Evolutionary conservation across 2,888 invertebrate species (phyloP), one percentile per base, ranked within the genome.

Genomic region (Drosophila parthenogenetica): DNA sequence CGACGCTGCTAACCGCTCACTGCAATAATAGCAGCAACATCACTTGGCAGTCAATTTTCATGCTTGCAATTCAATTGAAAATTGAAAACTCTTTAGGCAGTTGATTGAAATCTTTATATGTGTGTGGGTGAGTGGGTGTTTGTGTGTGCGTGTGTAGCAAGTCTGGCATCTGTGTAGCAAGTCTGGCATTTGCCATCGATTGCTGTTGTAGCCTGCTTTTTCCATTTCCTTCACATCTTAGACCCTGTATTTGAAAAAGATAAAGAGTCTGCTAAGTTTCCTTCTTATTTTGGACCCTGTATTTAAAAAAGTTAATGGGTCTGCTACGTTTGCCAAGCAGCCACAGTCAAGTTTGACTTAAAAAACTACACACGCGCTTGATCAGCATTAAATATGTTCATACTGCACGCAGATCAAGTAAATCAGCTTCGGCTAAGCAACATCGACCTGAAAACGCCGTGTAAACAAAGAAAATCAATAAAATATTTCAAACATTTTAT

Each of bases 101-200:
- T 72, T 85, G 82, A 82, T 82, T 82, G 82, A 87, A 87, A 87
- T 82, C 69, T 19, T 17, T 40, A 10, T 22, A 5, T 35, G 17
- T 37, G 17, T 53, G 11, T 50, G 19, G 61, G 13, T 43, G 16
- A n/a, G 16, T 59, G 32, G 37, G 13, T 22, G n/a, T 19, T 11
- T 51, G 19, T 58, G 35, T 61, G n/a, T 35, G n/a, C 16, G 17
- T 25, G 13, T 29, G 8, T 8, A 10, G 10, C 16, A 11, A 8
- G 16, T 29, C n/a, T n/a, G n/a, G 14, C 32, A 19, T 14, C n/a
- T 19, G 16, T 35, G 35, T 16, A 10, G 29, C 29, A 29, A 37
- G 51, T 11, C 32, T 42, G 53, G 11, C 46, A 14, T 45, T 37
- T 25, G 17, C 39, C 54, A 32, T 45, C 35, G 16, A 74, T 62